Evolutionary conservation across 2,888 invertebrate species (phyloP).

Genomic region (Tortricodes alternella): DNA sequence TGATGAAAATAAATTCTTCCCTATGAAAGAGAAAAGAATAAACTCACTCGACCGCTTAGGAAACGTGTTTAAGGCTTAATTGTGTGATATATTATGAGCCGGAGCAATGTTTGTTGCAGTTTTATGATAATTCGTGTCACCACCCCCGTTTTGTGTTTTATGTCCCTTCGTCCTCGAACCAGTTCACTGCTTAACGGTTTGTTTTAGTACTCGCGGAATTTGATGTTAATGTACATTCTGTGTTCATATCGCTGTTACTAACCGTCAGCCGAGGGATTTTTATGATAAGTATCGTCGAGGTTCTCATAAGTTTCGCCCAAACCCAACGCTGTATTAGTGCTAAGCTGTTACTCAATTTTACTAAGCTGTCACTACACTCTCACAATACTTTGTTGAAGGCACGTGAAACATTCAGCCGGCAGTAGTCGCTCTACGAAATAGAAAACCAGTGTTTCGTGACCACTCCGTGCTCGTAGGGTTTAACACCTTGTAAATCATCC

Average conservation of each 20-base stretch:
- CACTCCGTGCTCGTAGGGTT: conserved; percentile 54
- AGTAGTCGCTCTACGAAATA: conserved; percentile 32
- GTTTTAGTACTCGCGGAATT: conserved; percentile 53
- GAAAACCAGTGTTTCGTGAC: conserved; percentile 62
- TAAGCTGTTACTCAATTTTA: background rate
- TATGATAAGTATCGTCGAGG: conserved; percentile 10
- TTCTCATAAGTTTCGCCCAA: conserved; percentile 8
- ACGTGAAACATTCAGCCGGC: conserved; percentile 9
- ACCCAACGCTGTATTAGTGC: no score
- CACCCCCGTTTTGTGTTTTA: conserved; percentile 47
- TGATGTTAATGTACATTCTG: conserved; percentile 47
- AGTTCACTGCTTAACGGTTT: conserved; percentile 52
- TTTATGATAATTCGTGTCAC: conserved; percentile 56
- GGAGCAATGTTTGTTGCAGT: conserved; percentile 54
- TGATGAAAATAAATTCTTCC: conserved; percentile 73
- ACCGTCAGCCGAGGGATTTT: conserved; percentile 20
- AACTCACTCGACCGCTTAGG: conserved; percentile 50
- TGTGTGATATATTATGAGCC: conserved; percentile 60
- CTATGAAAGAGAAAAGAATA: conserved; percentile 67
- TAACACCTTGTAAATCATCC: conserved; percentile 72
- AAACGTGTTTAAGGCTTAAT: conserved; percentile 60
- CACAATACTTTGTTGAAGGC: background rate
- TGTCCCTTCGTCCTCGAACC: conserved; percentile 36
- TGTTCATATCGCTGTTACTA: conserved; percentile 30
- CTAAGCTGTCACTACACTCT: background rate